These are phyloP conservation scores for Bradysia coprophila DNA, from an alignment of 1,140 invertebrate species.

Conservation along the genomic window DNA sequence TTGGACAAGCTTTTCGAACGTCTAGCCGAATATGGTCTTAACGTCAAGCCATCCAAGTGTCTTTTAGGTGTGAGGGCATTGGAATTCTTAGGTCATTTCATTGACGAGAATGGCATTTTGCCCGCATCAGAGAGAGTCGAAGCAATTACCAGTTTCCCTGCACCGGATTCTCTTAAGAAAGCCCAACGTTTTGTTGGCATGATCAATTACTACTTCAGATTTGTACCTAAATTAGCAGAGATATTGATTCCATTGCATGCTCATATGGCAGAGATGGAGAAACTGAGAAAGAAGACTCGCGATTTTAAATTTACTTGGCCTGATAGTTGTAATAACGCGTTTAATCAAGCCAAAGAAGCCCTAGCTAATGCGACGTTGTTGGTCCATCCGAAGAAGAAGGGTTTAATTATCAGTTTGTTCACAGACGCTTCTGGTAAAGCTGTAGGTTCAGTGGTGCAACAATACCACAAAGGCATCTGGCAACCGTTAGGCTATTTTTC, in stretches of 20 bases:
- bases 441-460: constrained; percentile 9
- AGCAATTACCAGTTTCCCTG: not conserved
- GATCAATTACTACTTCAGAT: not conserved
- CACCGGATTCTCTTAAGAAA: not conserved
- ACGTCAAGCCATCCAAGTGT: constrained; percentile 15
- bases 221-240: not conserved
- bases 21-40: constrained; percentile 11
- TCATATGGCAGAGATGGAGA: not conserved
- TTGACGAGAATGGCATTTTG: constrained; percentile 12
- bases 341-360: constrained; percentile 8
- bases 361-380: constrained; percentile 8
- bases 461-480: constrained; percentile 6
- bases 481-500: constrained; percentile 12
- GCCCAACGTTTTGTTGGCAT: not conserved
- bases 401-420: constrained; percentile 1
- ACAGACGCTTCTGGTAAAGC: constrained; percentile 7
- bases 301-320: constrained; percentile 9
- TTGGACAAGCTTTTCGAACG: constrained; percentile 9
- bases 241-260: constrained; percentile 5
- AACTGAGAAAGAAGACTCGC: constrained; percentile 7
- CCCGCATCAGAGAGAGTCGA: constrained; percentile 5
- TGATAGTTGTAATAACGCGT: constrained; percentile 6
- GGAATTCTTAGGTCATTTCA: constrained; percentile 5
- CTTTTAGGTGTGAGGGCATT: constrained; percentile 6
- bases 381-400: constrained; percentile 1